phyloP scores from a whole-genome alignment of 2,797 vertebrate species.

The Etheostoma perlongum region DNA sequence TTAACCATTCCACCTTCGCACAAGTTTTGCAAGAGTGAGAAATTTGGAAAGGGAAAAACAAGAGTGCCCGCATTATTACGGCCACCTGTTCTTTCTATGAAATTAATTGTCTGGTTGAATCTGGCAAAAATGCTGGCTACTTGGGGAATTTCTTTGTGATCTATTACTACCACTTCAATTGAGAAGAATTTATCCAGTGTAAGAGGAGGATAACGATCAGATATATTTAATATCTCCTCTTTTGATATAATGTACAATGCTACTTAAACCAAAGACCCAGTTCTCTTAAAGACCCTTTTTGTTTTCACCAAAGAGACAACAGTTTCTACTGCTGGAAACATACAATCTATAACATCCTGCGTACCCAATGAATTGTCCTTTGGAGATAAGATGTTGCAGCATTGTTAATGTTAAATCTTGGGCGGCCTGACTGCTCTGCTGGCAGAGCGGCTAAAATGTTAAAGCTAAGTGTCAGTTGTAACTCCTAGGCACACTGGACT shows the following conservation, averaged over 20 bases:
- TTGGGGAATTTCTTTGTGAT: not conserved
- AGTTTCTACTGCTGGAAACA: not conserved
- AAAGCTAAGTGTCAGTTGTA: not conserved
- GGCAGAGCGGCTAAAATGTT: not conserved
- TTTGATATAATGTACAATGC: not conserved
- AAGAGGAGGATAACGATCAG: not conserved
- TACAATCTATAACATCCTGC: not conserved
- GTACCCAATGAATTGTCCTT: not conserved
- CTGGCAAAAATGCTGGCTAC: not conserved
- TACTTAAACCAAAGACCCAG: not conserved
- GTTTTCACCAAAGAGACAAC: not conserved
- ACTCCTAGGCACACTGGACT: not conserved
- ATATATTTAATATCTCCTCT: not conserved
- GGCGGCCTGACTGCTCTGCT: no score
- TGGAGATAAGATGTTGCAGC: not conserved
- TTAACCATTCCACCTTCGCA: constrained; percentile 65
- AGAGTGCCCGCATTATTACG: constrained; percentile 6
- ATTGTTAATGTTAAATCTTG: not conserved
- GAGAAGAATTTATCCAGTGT: not conserved
- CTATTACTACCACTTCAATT: not conserved
- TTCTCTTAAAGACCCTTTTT: no score
- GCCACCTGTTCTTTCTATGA: constrained; percentile 19
- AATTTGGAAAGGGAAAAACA: constrained; percentile 14
- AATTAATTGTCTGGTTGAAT: not conserved
- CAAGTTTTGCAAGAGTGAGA: constrained; percentile 43